Evolutionary conservation across 2,113 vertebrate species (phyloP), one percentile per base, ranked within the genome.

Genomic region (Collichthys lucidus): DNA sequence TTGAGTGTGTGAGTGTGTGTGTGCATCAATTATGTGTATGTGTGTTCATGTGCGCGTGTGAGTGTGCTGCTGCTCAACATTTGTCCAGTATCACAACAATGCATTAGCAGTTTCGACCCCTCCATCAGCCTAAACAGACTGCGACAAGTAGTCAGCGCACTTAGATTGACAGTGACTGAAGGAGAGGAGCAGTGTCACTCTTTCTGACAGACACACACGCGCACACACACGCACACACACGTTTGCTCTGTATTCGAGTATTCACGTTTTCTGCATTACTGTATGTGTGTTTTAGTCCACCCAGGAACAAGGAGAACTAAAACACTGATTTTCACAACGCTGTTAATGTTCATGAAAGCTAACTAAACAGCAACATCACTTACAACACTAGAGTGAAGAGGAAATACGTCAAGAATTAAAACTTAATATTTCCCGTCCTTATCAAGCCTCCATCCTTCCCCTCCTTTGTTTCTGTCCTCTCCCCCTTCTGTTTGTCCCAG

Each of bases 31-130:
- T 50, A 64, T 67, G 46, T 64, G 74, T 47, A 14, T 56, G 70
- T 74, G 76, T 78, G 61, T 49, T 40, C 6, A n/a, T 74, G 82
- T 46, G 69, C 15, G 40, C 70, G 69, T 76, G 86, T 77, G 80
- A 76, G 64, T 59, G 64, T 64, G 76, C 66, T 29, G 49, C 67
- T 77, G 62, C 78, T 20, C 72, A 91, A 75, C 87, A 88, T 91
- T 92, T 86, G 86, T 88, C 87, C 87, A 67, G 89, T 88, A 92
- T 92, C 89, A 88, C 91, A 83, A 92, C 88, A 90, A 69, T 17
- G 65, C 74, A 92, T 91, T 91, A 92, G 84, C 82, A 63, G 81
- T 73, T 88, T 88, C 57, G 68, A 88, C 88, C 83, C 68, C 78
- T 86, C 81, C 75, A 77, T 89, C 89, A 90, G 70, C 77, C 67